Evolutionary conservation across 2,888 invertebrate genomes (phyloP), one percentile per base, ranked within the genome.

Genomic region (Meandrusa payeni): DNA sequence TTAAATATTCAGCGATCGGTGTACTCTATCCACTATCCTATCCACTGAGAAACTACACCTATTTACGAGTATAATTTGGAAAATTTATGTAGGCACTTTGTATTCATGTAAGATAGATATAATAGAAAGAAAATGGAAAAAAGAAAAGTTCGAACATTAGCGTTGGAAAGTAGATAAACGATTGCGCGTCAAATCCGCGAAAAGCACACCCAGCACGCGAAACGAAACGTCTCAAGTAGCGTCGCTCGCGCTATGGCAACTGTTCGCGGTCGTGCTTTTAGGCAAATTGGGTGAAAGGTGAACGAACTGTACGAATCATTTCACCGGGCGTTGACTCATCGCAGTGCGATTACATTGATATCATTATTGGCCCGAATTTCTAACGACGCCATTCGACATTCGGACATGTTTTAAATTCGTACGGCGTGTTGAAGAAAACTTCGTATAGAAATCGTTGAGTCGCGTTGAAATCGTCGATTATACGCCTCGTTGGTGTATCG

Each of bases 221-320:
- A 66, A 54, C 60, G 23, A 47, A 51, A 46, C 29, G 55, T 47
- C 47, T 44, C 36, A 47, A 39, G 41, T 48, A 41, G 46, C 42
- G 38, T 45, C 44, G 48, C 44, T 41, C 51, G 57, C 46, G 51
- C 50, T 55, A 55, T 50, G 55, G 51, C 69, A 57, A 59, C 63
- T 50, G 56, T 61, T 59, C 59, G 57, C 59, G 63, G 65, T 50
- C 64, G 71, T 42, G 61, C 62, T 68, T 74, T 73, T 76, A 70
- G 64, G 69, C 69, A 78, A 81, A 78, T 74, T 81, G 70, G 80
- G 81, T 81, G 76, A 81, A 77, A 79, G 79, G 77, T 81, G 64
- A 78, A 71, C 49, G 70, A 68, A 62, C 78, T 42, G 50, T 34
- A 44, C 58, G 63, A 63, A 65, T 68, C 75, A 75, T 77, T 79